Conservation (phyloP, 2,113 vertebrate genomes). For the Nothoprocta perdicaria region DNA sequence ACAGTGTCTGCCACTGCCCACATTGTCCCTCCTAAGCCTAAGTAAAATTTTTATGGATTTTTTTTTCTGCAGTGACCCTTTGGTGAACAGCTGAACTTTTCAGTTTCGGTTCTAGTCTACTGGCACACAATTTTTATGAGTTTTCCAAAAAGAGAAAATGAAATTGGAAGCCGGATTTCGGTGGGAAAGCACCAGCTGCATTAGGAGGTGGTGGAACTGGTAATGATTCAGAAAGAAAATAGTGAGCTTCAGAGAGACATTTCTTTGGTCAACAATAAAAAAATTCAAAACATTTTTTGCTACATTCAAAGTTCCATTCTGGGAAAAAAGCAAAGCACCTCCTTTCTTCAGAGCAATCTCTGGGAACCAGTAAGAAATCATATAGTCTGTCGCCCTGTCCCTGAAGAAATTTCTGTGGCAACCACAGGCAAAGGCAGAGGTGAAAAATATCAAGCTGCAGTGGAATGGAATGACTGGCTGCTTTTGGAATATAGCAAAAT, state of each 20-base stretch:
- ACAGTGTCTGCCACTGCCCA: accelerated
- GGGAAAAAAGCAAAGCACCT: neutral
- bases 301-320: neutral
- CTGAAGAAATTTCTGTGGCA: neutral
- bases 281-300: neutral
- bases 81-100: neutral
- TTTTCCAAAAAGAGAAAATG: neutral
- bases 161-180: neutral
- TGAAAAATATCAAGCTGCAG: conserved; percentile 1
- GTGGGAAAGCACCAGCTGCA: neutral
- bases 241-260: neutral
- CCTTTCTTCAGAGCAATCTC: neutral
- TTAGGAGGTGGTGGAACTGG: neutral
- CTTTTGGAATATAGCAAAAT: conserved; percentile 5
- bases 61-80: neutral
- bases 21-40: neutral
- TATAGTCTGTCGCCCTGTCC: neutral
- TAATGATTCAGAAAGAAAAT: neutral
- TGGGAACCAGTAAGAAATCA: neutral
- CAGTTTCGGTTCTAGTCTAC: neutral
- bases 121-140: neutral
- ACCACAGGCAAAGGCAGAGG: neutral
- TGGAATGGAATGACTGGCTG: conserved; percentile 11
- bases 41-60: neutral
- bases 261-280: neutral